Base-by-base conservation (phyloP, 2,888 invertebrate genomes). In the Empis livida region DNA sequence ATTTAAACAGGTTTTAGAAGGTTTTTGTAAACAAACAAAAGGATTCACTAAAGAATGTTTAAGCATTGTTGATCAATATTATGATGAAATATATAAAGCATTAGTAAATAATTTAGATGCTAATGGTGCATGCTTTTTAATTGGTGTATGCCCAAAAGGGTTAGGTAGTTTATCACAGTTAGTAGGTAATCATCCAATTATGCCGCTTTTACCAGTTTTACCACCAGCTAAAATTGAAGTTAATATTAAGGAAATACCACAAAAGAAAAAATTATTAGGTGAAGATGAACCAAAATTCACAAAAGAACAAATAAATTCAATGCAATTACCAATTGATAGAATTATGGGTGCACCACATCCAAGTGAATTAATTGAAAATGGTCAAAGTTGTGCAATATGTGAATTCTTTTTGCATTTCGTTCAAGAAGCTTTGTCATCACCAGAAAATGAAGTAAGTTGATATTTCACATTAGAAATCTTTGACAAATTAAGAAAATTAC, bases 391-490 rank as follows among this genome's bases (percentile, higher is more conserved):
- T 65, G 77, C 80, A 27, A 75, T 91, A 63, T 92, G 92, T 61
- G 81, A 90, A 68, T 88, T 87, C 67, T 73, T 87, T 65, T 66
- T 91, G 56, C 87, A 89, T 61, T 85, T 82, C 53, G 57, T 90
- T 42, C 90, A 91, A 62, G 75, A 82, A 44, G 75, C 77, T 15
- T 71, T 89, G 53, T 82, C 84, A 46, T 74, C 79, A 53, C 78
- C 80, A 2, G 65, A 65, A 32, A 82, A 76, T 10, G 85, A 84
- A 71, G 83, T 82, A 65, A 51, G 54, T 51, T n/a, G 14, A 27
- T n/a, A n/a, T 6, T 11, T 41, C 10, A 14, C 30, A 1, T 13
- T 44, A 40, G 9, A 15, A 2, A 16, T n/a, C n/a, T n/a, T n/a
- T n/a, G n/a, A n/a, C n/a, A n/a, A n/a, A n/a, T n/a, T n/a, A n/a